Evolutionary conservation across 2,113 vertebrate species (phyloP), one percentile per base, ranked within the genome.

Genomic region (Upupa epops): DNA sequence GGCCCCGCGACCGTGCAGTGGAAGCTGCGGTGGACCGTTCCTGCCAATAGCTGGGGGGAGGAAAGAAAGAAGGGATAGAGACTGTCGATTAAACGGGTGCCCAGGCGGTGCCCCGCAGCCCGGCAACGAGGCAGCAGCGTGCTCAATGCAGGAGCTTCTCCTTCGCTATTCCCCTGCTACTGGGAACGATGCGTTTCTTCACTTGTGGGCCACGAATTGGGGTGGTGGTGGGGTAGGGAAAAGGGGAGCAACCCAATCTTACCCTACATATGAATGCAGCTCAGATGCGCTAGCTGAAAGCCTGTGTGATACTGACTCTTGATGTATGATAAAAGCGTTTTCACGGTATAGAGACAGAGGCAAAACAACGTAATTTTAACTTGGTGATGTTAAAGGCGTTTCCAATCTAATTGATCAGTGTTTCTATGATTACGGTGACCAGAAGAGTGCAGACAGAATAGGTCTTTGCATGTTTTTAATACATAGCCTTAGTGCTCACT

Each of bases 241-340:
- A 15, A 15, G 40, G 40, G 15, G 11, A 42, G 40, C 40, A 42
- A 11, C 40, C 40, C 40, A 42, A 61, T 6, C 2, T 8, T 13
- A 0, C 8, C 2, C 8, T 9, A 6, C 4, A 12, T 10, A 2
- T 28, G 28, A 31, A 4, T 13, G 0, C 21, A 13, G 7, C 13
- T 42, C 6, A 5, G 12, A 56, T 64, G 17, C 51, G 3, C 14
- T 6, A 7, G 16, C 1, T 40, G n/a, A 45, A 46, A n/a, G 3
- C 17, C 6, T 45, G 15, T 11, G 8, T 40, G 25, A 3, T 46
- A 9, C 0, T 6, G 36, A 2, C 10, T 51, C 11, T 26, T 34
- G 3, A 31, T 3, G 21, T 13, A 17, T 1, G 2, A 2, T 48
- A 13, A 52, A 55, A 66, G 26, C 3, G 4, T 51, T 56, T 68